phyloP scores from a whole-genome alignment of 2,888 invertebrate genomes.

The Drosophila setosimentum region DNA sequence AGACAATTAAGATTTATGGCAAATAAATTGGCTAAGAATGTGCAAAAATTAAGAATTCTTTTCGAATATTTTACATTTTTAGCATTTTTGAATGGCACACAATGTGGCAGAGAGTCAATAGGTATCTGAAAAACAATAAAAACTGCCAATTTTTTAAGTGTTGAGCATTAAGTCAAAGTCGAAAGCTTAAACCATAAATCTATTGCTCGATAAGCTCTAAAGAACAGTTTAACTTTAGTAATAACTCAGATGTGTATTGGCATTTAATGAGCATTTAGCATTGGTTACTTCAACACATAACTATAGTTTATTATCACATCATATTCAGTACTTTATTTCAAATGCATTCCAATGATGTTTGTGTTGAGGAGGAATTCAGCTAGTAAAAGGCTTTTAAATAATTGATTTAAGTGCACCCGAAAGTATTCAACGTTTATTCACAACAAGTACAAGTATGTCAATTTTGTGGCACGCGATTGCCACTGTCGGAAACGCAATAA shows the following conservation, averaged over 20 bases:
- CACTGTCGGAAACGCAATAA: slow-evolving; percentile 57
- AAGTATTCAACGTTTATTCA: slow-evolving; percentile 10
- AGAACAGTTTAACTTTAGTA: neutral
- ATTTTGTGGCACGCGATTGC: slow-evolving; percentile 50
- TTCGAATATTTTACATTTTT: neutral
- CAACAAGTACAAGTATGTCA: slow-evolving; percentile 42
- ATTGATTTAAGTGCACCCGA: slow-evolving; percentile 28
- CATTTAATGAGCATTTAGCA: neutral
- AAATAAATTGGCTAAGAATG: neutral
- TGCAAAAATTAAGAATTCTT: neutral
- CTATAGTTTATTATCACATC: neutral
- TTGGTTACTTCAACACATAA: neutral
- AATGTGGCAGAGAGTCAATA: neutral
- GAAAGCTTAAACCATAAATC: neutral
- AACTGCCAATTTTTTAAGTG: neutral
- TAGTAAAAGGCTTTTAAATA: slow-evolving; percentile 26
- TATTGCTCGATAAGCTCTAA: neutral
- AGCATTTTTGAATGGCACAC: neutral
- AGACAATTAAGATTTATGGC: neutral
- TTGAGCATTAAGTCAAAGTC: neutral
- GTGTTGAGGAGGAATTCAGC: neutral
- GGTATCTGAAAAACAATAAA: neutral
- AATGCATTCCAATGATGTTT: neutral
- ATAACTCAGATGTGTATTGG: neutral
- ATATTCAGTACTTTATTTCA: neutral